Conservation (phyloP, 2,888 invertebrate species). For the Trisateles emortualis region DNA sequence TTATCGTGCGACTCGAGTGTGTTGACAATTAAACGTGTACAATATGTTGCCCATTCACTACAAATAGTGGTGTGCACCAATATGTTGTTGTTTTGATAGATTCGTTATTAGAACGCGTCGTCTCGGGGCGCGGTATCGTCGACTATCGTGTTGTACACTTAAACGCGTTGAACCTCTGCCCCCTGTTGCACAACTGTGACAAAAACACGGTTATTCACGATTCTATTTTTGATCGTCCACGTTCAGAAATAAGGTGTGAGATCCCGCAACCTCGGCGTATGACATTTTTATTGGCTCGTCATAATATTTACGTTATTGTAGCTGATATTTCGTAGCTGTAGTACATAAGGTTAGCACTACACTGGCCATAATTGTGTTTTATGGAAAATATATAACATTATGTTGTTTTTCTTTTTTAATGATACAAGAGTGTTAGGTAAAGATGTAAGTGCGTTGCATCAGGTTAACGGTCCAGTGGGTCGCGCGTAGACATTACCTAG, state of each 20-base stretch:
- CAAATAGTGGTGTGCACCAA: slow-evolving; percentile 55
- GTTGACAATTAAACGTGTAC: slow-evolving; percentile 56
- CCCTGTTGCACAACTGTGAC: slow-evolving; percentile 50
- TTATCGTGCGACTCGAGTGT: slow-evolving; percentile 45
- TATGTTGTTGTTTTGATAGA: slow-evolving; percentile 56
- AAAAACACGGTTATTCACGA: slow-evolving; percentile 43
- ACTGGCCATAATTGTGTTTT: neutral
- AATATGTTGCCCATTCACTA: slow-evolving; percentile 58
- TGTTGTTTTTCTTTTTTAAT: neutral
- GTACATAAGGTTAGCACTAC: slow-evolving; percentile 1
- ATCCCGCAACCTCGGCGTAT: slow-evolving; percentile 19
- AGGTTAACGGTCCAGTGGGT: slow-evolving; percentile 44
- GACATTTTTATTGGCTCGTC: slow-evolving; percentile 27
- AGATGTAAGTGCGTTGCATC: slow-evolving; percentile 29
- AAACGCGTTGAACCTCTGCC: slow-evolving; percentile 41
- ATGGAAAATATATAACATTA: too few relatives aligned
- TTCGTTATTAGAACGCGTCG: slow-evolving; percentile 51
- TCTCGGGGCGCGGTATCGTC: slow-evolving; percentile 37
- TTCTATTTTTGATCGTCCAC: slow-evolving; percentile 30
- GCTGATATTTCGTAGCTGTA: slow-evolving; percentile 19
- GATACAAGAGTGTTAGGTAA: neutral
- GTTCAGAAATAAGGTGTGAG: slow-evolving; percentile 30
- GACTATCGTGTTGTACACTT: slow-evolving; percentile 23
- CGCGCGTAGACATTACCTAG: slow-evolving; percentile 42
- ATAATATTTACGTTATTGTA: slow-evolving; percentile 31